phyloP scores from a whole-genome alignment of 2,888 invertebrate species.

The Drosophila picticornis region DNA sequence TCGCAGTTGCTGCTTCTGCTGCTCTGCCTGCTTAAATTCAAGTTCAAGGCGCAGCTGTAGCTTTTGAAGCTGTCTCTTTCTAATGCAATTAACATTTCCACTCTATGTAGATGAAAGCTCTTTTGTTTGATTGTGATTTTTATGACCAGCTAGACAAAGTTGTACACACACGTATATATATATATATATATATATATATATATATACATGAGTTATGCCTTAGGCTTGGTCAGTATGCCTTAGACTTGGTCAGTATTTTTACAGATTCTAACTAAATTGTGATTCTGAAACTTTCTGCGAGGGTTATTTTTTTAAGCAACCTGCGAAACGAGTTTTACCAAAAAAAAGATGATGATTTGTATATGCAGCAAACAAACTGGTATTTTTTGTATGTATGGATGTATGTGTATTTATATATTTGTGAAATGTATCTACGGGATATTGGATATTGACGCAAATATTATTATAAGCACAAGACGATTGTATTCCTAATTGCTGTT shows the following conservation, averaged over 20 bases:
- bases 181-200: background rate
- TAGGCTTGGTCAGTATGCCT: slow-evolving; percentile 83
- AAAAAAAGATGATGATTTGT: slow-evolving; percentile 35
- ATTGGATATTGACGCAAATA: slow-evolving; percentile 21
- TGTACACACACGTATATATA: background rate
- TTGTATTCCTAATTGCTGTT: slow-evolving; percentile 2
- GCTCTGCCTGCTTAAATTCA: slow-evolving; percentile 40
- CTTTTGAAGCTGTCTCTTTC: slow-evolving; percentile 40
- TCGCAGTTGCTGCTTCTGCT: slow-evolving; percentile 13
- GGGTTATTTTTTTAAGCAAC: slow-evolving; percentile 40
- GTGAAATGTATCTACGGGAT: slow-evolving; percentile 47
- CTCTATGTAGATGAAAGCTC: slow-evolving; percentile 20
- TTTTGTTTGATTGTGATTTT: background rate
- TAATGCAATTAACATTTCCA: slow-evolving; percentile 53
- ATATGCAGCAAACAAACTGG: slow-evolving; percentile 42
- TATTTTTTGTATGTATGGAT: slow-evolving; percentile 13
- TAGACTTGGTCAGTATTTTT: slow-evolving; percentile 82
- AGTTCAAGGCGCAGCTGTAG: slow-evolving; percentile 56
- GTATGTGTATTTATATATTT: background rate
- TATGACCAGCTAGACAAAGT: slow-evolving; percentile 19
- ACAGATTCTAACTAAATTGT: slow-evolving; percentile 33
- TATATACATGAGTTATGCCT: slow-evolving; percentile 62
- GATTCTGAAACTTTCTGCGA: slow-evolving; percentile 6
- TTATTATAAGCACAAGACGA: slow-evolving; percentile 6
- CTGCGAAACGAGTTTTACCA: slow-evolving; percentile 69